These are phyloP conservation scores for Styela clava DNA, from an alignment of 23 tunicate species.

Conservation along the genomic window DNA sequence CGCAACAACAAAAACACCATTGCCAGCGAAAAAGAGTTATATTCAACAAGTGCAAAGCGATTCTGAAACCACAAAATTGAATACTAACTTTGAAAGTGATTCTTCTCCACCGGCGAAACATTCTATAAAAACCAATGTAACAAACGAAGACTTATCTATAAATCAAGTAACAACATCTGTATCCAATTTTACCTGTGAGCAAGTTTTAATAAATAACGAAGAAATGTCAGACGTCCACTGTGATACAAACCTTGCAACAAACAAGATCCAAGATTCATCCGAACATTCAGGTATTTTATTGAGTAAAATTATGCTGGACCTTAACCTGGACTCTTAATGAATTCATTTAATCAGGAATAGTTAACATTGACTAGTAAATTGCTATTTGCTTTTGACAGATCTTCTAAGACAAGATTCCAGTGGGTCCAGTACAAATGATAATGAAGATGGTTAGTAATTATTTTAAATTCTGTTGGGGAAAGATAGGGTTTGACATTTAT, in stretches of 20 bases:
- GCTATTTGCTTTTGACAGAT: no score
- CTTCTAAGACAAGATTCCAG: slow-evolving; percentile 6
- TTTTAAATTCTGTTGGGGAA: no score
- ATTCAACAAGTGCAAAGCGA: slow-evolving; percentile 19
- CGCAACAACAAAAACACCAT: slow-evolving; percentile 29
- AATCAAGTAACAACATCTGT: background rate
- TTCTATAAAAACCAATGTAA: background rate
- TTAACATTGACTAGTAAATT: no score
- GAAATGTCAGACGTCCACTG: background rate
- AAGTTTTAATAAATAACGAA: background rate
- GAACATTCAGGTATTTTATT: background rate
- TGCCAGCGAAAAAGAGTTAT: slow-evolving; percentile 26
- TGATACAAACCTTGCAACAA: background rate
- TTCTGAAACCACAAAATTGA: background rate
- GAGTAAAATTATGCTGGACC: no score
- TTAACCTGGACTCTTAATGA: no score
- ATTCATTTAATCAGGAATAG: no score
- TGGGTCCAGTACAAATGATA: slow-evolving; percentile 14
- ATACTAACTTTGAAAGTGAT: background rate
- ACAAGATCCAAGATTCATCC: background rate
- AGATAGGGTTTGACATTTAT: no score
- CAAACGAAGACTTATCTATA: background rate
- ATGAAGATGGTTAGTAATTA: slow-evolving; percentile 14
- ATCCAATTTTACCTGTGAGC: background rate
- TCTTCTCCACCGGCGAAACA: background rate